Evolutionary conservation across 2,797 vertebrate genomes (phyloP).

Genomic region (Ambastaia sidthimunki): DNA sequence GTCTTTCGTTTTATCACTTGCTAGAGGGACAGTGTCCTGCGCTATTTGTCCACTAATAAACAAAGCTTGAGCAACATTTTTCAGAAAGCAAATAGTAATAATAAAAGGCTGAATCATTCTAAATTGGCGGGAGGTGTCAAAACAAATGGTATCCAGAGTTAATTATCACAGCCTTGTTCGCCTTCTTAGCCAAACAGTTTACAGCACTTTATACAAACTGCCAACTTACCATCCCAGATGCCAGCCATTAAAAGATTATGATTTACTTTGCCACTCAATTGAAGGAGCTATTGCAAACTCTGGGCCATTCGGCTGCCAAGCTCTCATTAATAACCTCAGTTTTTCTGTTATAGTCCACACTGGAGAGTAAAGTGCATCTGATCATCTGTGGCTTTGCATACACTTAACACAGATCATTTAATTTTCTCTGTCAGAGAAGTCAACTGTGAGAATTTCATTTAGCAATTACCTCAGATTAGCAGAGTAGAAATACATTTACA

Average conservation of each 20-base stretch:
- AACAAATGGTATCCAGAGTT: conserved; percentile 63
- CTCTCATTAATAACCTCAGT: conserved; percentile 50
- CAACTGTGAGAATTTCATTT: conserved; percentile 4
- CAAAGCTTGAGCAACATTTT: conserved; percentile 57
- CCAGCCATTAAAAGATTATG: conserved; percentile 65
- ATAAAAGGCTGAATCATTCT: conserved; percentile 9
- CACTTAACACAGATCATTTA: not conserved
- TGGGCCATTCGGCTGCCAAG: conserved; percentile 46
- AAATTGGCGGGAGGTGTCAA: not conserved
- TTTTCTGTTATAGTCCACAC: conserved; percentile 47
- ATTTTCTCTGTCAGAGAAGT: no score
- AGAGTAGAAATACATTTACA: conserved; percentile 18
- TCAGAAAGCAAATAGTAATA: conserved; percentile 51
- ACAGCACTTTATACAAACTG: conserved; percentile 62
- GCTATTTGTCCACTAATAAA: conserved; percentile 29
- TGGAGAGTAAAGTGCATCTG: conserved; percentile 21
- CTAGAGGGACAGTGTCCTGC: not conserved
- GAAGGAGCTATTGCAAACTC: conserved; percentile 58
- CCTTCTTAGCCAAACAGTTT: conserved; percentile 64
- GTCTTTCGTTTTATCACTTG: conserved; percentile 56
- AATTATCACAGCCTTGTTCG: conserved; percentile 63
- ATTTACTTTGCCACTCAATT: conserved; percentile 68
- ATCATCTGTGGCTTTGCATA: conserved; percentile 25
- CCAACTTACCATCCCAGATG: conserved; percentile 55
- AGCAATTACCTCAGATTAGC: conserved; percentile 13